Percentiles rank a stretch among this genome's conserved stretches.
phyloP scores from a whole-genome alignment of 2,888 invertebrate genomes.

The Acheta domesticus region DNA sequence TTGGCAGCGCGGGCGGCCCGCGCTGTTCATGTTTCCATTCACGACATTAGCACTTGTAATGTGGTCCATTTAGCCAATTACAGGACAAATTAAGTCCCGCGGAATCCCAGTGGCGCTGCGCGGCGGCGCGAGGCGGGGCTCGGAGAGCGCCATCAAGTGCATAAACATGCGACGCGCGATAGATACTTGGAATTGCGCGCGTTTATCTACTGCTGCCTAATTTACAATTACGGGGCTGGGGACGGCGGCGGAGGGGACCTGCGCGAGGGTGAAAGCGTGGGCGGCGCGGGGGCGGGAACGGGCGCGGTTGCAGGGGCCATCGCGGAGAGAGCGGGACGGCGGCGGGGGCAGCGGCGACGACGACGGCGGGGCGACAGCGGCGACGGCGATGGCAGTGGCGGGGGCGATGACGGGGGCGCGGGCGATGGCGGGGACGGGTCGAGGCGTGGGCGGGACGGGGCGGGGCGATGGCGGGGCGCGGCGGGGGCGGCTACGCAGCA shows the following conservation, averaged over 20 bases:
- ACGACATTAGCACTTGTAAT: slow-evolving; percentile 18
- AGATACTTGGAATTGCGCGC: background rate
- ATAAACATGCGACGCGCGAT: background rate
- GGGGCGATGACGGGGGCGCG: background rate
- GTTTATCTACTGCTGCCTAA: slow-evolving; percentile 18
- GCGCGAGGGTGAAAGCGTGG: background rate
- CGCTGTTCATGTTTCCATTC: background rate
- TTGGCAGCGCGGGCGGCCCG: too few species aligned
- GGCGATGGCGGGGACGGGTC: too few species aligned
- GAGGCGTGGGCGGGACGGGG: too few species aligned
- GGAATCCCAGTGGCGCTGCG: background rate
- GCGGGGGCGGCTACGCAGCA: too few species aligned
- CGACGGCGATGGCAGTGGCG: background rate
- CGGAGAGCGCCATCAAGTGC: background rate
- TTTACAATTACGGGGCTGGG: background rate
- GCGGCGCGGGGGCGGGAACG: too few species aligned
- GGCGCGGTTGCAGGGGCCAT: too few species aligned
- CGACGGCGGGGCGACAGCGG: too few species aligned
- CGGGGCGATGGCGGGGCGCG: too few species aligned
- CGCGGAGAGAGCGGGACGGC: too few species aligned
- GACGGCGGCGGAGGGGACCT: background rate
- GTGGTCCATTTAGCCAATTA: slow-evolving; percentile 9
- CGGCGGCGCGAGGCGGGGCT: background rate
- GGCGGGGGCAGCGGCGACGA: too few species aligned
- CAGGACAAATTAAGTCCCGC: background rate